Base-by-base conservation (phyloP, 1,140 invertebrate genomes). In the Rhopalosiphum maidis region DNA sequence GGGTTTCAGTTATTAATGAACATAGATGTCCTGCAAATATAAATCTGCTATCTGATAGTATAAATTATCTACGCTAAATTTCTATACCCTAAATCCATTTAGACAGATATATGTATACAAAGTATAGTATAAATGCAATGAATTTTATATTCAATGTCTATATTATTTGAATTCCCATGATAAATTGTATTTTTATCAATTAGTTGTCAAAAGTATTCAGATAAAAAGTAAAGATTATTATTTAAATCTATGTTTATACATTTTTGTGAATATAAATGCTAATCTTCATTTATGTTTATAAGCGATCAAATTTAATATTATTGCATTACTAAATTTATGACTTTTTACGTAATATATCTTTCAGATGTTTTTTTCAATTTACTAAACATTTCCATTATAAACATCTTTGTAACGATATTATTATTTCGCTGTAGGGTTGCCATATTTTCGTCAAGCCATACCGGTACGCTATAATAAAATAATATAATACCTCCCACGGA, bases 321-420 rank as follows among this genome's bases (percentile, higher is more conserved):
- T 89, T 41, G 88, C 88, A 37, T 54, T 55, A 41, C n/a, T 41
- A 35, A 55, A 89, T 89, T 89, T 89, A 89, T 55, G 35, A 37
- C 51, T 55, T 55, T 89, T 41, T 25, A 55, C 9, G 48, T 89
- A 89, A 89, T 89, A 55, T 55, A 89, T 89, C 88, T 55, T 89
- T 89, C 51, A 30, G 88, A 54, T 54, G 48, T 89, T 89, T 86
- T 51, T 89, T 89, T 54, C 88, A 55, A 89, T 89, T 89, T 89
- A 89, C 30, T 41, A 89, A 89, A 89, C 48, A 22, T 55, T 89
- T 55, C 51, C 86, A 54, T 89, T 55, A 54, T 89, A 89, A 89
- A 89, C 51, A 89, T 55, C 43, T 55, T 55, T 37, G 21, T 30
- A 55, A 15, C 11, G 37, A 89, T 41, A 89, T 55, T 55, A 37